phyloP scores from a whole-genome alignment of 2,888 invertebrate species.

The Ornithoptera priamus region DNA sequence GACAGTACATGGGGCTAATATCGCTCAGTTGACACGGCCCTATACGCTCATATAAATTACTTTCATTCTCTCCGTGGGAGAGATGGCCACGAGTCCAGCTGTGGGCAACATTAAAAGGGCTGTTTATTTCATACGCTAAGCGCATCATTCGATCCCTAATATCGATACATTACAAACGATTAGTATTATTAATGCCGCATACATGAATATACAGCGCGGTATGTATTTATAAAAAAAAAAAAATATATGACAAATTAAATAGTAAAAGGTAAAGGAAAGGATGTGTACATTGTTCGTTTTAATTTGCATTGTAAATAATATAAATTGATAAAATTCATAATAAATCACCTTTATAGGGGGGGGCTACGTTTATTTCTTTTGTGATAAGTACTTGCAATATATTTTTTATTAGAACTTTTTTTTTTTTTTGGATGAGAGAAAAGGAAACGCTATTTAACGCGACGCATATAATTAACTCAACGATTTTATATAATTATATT shows the following conservation, averaged over 20 bases:
- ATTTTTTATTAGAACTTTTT: conserved; percentile 46
- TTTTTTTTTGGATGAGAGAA: conserved; percentile 36
- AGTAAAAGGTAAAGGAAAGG: conserved; percentile 53
- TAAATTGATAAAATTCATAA: conserved; percentile 57
- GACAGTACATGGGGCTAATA: background rate
- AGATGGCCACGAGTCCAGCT: too few relatives aligned
- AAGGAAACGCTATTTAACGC: conserved; percentile 47
- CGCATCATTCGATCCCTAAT: conserved; percentile 33
- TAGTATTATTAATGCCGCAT: conserved; percentile 64
- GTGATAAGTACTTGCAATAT: conserved; percentile 74
- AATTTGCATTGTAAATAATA: conserved; percentile 76
- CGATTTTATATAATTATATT: conserved; percentile 42
- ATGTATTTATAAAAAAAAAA: conserved; percentile 63
- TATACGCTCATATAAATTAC: conserved; percentile 1
- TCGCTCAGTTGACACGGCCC: conserved; percentile 15
- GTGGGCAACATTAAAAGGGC: too few relatives aligned
- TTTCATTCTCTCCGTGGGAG: too few relatives aligned
- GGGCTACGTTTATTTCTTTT: conserved; percentile 47
- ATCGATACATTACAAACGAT: conserved; percentile 46
- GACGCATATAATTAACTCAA: conserved; percentile 31
- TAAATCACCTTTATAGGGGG: conserved; percentile 46
- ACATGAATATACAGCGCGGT: conserved; percentile 69
- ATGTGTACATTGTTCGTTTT: conserved; percentile 58
- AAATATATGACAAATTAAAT: conserved; percentile 72
- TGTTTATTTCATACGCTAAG: background rate